Evolutionary conservation across 2,888 invertebrate species (phyloP).

Genomic region (Leptinotarsa juncta): DNA sequence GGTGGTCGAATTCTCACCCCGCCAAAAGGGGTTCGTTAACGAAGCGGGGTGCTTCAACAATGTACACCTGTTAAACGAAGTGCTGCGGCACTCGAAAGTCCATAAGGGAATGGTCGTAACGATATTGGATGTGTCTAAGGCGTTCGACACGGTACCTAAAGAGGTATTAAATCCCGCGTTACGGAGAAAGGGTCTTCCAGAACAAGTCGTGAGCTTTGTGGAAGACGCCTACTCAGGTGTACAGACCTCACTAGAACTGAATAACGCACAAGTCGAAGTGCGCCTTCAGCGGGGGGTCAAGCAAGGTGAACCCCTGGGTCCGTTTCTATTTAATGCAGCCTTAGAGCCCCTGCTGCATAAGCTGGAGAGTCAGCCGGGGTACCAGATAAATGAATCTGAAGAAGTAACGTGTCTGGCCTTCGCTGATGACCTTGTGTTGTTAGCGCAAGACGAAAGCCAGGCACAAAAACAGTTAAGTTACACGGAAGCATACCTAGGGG

Average conservation of each 20-base stretch:
- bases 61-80: constrained; percentile 51
- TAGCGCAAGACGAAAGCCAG: constrained; percentile 53
- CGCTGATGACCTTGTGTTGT: constrained; percentile 61
- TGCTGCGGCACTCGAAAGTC: constrained; percentile 50
- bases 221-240: constrained; percentile 57
- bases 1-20: constrained; percentile 35
- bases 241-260: constrained; percentile 46
- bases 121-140: constrained; percentile 62
- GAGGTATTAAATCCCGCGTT: constrained; percentile 63
- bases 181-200: constrained; percentile 56
- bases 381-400: constrained; percentile 30
- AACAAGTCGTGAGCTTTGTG: constrained; percentile 50
- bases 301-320: constrained; percentile 61
- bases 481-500: constrained; percentile 49
- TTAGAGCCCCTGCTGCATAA: constrained; percentile 50
- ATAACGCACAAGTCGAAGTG: constrained; percentile 41
- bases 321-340: constrained; percentile 60
- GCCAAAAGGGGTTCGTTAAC: constrained; percentile 57
- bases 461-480: constrained; percentile 51
- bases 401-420: constrained; percentile 54
- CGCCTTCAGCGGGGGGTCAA: constrained; percentile 60
- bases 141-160: too few relatives aligned
- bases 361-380: constrained; percentile 51
- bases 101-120: constrained; percentile 58
- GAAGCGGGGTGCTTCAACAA: constrained; percentile 57